Percentiles rank a stretch among this genome's conserved stretches.
Evolutionary conservation across 2,113 vertebrate species (phyloP).

Genomic region (Oryctolagus cuniculus): DNA sequence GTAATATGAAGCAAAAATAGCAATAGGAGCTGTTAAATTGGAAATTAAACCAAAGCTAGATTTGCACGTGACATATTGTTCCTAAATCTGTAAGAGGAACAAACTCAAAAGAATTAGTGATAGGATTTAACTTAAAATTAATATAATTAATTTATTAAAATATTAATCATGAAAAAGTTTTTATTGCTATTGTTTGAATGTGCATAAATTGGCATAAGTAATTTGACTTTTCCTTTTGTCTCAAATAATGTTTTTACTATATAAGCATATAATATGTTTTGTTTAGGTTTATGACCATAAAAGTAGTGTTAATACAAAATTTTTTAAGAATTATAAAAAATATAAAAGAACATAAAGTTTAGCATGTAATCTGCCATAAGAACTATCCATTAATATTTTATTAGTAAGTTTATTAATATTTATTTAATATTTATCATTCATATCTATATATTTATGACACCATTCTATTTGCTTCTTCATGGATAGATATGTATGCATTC

Average conservation of each 20-base stretch:
- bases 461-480: background rate
- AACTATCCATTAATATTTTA: background rate
- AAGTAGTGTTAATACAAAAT: background rate
- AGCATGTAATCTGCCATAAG: background rate
- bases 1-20: background rate
- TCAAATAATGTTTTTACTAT: background rate
- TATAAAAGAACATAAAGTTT: background rate
- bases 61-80: background rate
- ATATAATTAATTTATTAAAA: background rate
- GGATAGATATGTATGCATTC: background rate
- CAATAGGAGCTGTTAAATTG: background rate
- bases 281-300: background rate
- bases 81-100: background rate
- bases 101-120: background rate
- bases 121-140: background rate
- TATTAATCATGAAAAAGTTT: background rate
- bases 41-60: constrained; percentile 1
- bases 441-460: background rate
- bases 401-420: background rate
- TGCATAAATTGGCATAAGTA: background rate
- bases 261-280: background rate
- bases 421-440: background rate
- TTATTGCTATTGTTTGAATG: background rate
- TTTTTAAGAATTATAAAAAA: background rate
- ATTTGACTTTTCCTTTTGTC: background rate